Percentiles rank a stretch among this genome's conserved stretches.
phyloP scores from a whole-genome alignment of 2,888 invertebrate species.

The Anorthoa munda region DNA sequence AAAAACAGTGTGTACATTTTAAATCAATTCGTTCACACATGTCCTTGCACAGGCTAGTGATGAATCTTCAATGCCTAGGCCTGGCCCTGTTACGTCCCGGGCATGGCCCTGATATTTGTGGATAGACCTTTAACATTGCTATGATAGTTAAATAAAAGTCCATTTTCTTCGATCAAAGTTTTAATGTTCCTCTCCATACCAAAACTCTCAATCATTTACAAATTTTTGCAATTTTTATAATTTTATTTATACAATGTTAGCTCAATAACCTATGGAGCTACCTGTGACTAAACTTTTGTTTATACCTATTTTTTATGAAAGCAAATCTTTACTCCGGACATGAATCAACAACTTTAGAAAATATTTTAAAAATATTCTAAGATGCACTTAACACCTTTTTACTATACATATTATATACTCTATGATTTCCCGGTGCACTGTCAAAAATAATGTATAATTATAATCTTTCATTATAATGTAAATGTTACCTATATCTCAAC shows the following conservation, averaged over 20 bases:
- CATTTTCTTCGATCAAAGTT: slow-evolving; percentile 83
- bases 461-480: slow-evolving; percentile 72
- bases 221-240: slow-evolving; percentile 87
- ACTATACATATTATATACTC: slow-evolving; percentile 76
- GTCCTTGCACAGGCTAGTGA: too few relatives aligned
- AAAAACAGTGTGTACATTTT: too few relatives aligned
- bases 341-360: slow-evolving; percentile 85
- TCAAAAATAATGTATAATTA: slow-evolving; percentile 79
- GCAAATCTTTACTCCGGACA: slow-evolving; percentile 79
- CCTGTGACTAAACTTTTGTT: slow-evolving; percentile 84
- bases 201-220: slow-evolving; percentile 84
- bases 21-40: too few relatives aligned
- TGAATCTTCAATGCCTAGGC: too few relatives aligned
- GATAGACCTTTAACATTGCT: too few relatives aligned
- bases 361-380: slow-evolving; percentile 83
- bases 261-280: slow-evolving; percentile 84
- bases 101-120: too few relatives aligned
- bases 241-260: slow-evolving; percentile 87
- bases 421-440: slow-evolving; percentile 75
- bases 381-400: slow-evolving; percentile 75
- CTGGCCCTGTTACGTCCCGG: too few relatives aligned
- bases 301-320: slow-evolving; percentile 84
- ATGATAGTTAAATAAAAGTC: slow-evolving; percentile 75
- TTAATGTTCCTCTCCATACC: slow-evolving; percentile 79
- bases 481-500: slow-evolving; percentile 73